A percentile compares a stretch with the other conserved stretches of the same genome.
These are phyloP conservation scores for Aspidiotus destructor DNA, from an alignment of 2,888 invertebrate genomes.

Conservation along the genomic window DNA sequence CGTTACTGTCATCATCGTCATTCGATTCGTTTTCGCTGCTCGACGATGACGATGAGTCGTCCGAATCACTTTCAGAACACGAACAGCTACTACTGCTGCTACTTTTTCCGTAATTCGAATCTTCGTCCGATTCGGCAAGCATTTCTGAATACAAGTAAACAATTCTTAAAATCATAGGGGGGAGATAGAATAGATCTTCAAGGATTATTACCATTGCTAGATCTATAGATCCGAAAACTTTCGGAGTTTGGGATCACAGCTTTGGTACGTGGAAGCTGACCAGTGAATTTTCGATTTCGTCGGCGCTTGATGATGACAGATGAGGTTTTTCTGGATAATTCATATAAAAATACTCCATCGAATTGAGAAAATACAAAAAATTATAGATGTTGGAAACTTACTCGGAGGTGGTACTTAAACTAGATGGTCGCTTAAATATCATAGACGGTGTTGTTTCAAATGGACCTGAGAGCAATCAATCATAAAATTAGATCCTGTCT, in stretches of 20 bases:
- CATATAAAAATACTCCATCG: background rate
- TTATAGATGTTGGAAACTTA: background rate
- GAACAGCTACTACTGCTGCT: slow-evolving; percentile 46
- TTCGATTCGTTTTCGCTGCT: slow-evolving; percentile 39
- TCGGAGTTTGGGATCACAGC: slow-evolving; percentile 39
- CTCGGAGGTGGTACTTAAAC: background rate
- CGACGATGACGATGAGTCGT: slow-evolving; percentile 36
- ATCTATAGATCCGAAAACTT: slow-evolving; percentile 46
- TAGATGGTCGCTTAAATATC: no score
- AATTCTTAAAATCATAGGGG: background rate
- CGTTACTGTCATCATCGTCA: slow-evolving; percentile 2
- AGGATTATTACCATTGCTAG: slow-evolving; percentile 39
- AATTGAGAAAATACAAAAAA: background rate
- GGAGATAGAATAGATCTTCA: background rate
- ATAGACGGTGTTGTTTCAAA: background rate
- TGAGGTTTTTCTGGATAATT: slow-evolving; percentile 6
- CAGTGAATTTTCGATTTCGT: slow-evolving; percentile 39
- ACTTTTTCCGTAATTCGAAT: slow-evolving; percentile 42
- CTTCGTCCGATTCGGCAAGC: slow-evolving; percentile 43
- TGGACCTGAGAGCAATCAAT: slow-evolving; percentile 6
- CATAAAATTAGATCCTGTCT: no score
- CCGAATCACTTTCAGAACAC: slow-evolving; percentile 41
- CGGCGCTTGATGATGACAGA: slow-evolving; percentile 35
- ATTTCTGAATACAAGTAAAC: slow-evolving; percentile 29
- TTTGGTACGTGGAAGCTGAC: slow-evolving; percentile 32